phyloP scores from a whole-genome alignment of 2,888 invertebrate genomes.

The Helleia helle region DNA sequence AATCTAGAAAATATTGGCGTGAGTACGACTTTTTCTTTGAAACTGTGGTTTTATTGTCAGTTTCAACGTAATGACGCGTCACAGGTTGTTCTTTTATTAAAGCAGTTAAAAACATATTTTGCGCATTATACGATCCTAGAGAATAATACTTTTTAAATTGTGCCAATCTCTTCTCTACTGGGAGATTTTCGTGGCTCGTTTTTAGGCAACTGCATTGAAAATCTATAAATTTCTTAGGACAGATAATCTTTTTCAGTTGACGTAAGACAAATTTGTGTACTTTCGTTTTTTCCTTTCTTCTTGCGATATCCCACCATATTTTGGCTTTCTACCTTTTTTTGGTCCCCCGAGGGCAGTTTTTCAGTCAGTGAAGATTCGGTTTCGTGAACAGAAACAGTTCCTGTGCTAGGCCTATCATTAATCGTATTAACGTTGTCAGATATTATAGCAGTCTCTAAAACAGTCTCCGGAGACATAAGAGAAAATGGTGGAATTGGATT shows the following conservation, averaged over 20 bases:
- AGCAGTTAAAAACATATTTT: background rate
- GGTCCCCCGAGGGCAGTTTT: no score
- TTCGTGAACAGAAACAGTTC: no score
- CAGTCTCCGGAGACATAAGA: no score
- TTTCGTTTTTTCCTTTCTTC: background rate
- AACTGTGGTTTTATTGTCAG: background rate
- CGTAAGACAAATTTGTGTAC: background rate
- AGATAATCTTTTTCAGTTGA: background rate
- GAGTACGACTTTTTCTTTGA: conserved; percentile 17
- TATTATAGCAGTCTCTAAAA: no score
- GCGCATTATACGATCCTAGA: background rate
- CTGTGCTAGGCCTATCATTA: no score
- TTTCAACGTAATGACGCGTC: background rate
- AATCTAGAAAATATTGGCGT: no score
- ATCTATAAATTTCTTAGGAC: background rate
- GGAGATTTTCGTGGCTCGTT: background rate
- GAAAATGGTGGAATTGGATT: no score
- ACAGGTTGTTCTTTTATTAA: background rate
- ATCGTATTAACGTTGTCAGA: no score
- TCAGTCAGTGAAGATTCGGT: no score
- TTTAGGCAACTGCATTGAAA: background rate
- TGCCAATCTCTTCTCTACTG: background rate
- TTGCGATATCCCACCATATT: background rate
- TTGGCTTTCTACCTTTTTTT: background rate
- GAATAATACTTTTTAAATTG: background rate